Evolutionary conservation across 2,888 invertebrate species (phyloP), one percentile per base, ranked within the genome.

Genomic region (Digitonthophagus gazella): DNA sequence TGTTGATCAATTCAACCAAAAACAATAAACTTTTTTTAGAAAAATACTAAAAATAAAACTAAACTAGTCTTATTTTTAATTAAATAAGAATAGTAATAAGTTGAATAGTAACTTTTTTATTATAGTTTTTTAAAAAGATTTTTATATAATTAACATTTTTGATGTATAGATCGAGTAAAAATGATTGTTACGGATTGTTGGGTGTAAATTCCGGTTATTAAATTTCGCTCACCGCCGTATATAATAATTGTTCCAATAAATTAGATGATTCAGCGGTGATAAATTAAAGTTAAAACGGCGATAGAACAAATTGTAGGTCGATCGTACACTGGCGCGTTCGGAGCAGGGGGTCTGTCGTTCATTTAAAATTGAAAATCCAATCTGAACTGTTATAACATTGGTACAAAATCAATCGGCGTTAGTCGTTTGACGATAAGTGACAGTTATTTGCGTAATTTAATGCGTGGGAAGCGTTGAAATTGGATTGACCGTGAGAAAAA

Each of bases 211-310:
- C 18, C 19, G 20, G 18, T 61, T 61, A 61, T 61, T 61, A 61
- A 61, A 61, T 19, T 61, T 19, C 28, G 18, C 20, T 19, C 61
- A 61, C 19, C 19, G 19, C 2, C 61, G 61, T 15, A 61, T 61
- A 61, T 61, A 61, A 61, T 61, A 61, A 61, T 61, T 19, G 61
- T 61, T 61, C 19, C 61, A 61, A 61, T 61, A 61, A 61, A 61
- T 61, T 61, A 61, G 61, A 18, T 20, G 61, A 61, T n/a, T 61
- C 61, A 20, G 19, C 16, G 18, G 61, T 20, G 19, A 61, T 61
- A 61, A 61, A 61, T 61, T 61, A 61, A 19, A 61, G n/a, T 61
- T 61, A 18, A 18, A 61, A 61, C 18, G 14, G 18, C 61, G 19
- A 61, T 61, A 19, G 61, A 61, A 61, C 61, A 61, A 61, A 61